Conservation (phyloP, 2,113 vertebrate genomes). For the Nymphicus hollandicus region DNA sequence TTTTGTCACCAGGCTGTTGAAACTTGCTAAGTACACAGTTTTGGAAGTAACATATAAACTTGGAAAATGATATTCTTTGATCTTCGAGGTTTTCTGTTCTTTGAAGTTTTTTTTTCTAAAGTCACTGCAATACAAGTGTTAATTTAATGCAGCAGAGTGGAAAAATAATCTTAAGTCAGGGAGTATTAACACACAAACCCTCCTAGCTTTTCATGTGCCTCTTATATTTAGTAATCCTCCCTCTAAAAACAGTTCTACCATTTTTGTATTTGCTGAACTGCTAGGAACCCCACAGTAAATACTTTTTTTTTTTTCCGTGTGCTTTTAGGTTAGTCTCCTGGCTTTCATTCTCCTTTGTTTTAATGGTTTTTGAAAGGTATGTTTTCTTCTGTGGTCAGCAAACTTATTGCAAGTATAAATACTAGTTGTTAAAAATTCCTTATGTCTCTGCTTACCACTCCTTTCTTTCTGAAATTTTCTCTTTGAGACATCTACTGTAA, state of each 20-base stretch:
- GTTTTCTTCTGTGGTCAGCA: background rate
- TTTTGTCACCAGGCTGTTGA: background rate
- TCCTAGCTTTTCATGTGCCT: background rate
- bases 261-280: background rate
- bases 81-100: slow-evolving; percentile 8
- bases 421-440: background rate
- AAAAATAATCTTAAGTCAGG: background rate
- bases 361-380: background rate
- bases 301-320: background rate
- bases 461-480: background rate
- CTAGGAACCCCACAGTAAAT: background rate
- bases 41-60: background rate
- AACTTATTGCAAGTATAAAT: background rate
- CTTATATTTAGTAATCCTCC: background rate
- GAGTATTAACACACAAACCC: background rate
- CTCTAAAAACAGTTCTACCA: background rate
- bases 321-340: background rate
- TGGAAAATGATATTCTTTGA: background rate
- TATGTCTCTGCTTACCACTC: background rate
- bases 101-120: slow-evolving; percentile 27
- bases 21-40: slow-evolving; percentile 12
- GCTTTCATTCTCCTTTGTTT: background rate
- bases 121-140: background rate
- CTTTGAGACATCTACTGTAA: background rate
- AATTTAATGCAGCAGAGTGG: background rate